Percentiles rank a stretch among this genome's conserved stretches.
These are phyloP conservation scores for Menidia beryllina DNA, from an alignment of 2,113 vertebrate species.

Conservation along the genomic window DNA sequence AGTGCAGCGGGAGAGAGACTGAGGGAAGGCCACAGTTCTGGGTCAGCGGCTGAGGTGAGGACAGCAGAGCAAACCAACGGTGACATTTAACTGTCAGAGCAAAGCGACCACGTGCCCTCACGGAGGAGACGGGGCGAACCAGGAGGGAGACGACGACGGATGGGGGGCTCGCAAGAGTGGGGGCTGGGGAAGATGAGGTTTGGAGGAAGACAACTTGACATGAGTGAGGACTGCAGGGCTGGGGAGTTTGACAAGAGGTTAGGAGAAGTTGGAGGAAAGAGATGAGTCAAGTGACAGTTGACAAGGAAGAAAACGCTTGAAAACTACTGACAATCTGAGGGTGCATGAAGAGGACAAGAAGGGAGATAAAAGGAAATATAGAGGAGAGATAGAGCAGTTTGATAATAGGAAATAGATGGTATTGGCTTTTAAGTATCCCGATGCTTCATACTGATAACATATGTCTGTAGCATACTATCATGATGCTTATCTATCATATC, in stretches of 20 bases:
- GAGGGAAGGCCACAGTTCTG: slow-evolving; percentile 51
- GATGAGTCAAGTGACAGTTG: slow-evolving; percentile 35
- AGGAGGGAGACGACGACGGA: slow-evolving; percentile 11
- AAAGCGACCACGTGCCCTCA: slow-evolving; percentile 41
- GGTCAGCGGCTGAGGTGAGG: slow-evolving; percentile 56
- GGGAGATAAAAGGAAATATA: neutral
- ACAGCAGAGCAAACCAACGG: slow-evolving; percentile 35
- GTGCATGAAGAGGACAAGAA: slow-evolving; percentile 9
- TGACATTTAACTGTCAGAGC: slow-evolving; percentile 67
- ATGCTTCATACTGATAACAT: neutral
- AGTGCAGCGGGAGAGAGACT: neutral
- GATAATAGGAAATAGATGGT: neutral
- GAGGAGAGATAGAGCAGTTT: neutral
- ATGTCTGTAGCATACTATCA: neutral
- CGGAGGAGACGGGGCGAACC: slow-evolving; percentile 18
- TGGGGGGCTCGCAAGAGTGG: neutral
- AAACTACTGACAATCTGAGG: slow-evolving; percentile 11
- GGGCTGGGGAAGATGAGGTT: slow-evolving; percentile 3
- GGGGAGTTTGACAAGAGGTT: slow-evolving; percentile 30
- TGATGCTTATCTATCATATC: too few species aligned
- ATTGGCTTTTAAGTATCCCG: neutral
- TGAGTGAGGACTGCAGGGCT: slow-evolving; percentile 21
- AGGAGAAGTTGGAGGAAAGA: slow-evolving; percentile 12
- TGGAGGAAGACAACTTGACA: slow-evolving; percentile 31
- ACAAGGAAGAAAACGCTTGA: slow-evolving; percentile 29